Conservation (phyloP, 2,797 vertebrate genomes). For the Sorex maritimensis region DNA sequence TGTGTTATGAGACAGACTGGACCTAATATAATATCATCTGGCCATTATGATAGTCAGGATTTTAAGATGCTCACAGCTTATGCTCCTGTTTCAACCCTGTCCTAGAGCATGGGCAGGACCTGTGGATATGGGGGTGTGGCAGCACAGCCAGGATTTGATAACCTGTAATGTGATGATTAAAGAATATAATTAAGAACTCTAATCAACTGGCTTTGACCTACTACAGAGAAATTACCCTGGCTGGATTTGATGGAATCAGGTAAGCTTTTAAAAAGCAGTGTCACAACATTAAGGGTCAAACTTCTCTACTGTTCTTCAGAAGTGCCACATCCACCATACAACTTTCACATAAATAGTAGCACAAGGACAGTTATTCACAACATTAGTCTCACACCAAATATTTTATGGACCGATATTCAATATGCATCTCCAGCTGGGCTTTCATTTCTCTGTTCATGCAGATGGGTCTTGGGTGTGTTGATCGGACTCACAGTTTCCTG, state of each 20-base stretch:
- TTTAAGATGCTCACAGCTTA: not conserved
- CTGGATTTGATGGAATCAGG: not conserved
- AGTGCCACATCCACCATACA: not conserved
- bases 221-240: not conserved
- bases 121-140: not conserved
- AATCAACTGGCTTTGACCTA: not conserved
- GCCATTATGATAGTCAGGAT: not conserved
- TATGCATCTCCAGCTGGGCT: not conserved
- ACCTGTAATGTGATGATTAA: slow-evolving; percentile 7
- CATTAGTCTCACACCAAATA: slow-evolving; percentile 2
- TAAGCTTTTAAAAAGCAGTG: not conserved
- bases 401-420: slow-evolving; percentile 11
- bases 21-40: not conserved
- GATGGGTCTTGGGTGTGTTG: not conserved
- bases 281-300: not conserved
- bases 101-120: not conserved
- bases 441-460: not conserved
- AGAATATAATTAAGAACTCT: slow-evolving; percentile 12
- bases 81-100: not conserved
- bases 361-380: slow-evolving; percentile 20
- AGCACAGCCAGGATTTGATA: not conserved
- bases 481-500: not conserved
- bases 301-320: not conserved
- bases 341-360: not conserved
- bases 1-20: not conserved